These are phyloP conservation scores for Drosophila tripunctata DNA, from an alignment of 2,888 invertebrate species.

Conservation along the genomic window DNA sequence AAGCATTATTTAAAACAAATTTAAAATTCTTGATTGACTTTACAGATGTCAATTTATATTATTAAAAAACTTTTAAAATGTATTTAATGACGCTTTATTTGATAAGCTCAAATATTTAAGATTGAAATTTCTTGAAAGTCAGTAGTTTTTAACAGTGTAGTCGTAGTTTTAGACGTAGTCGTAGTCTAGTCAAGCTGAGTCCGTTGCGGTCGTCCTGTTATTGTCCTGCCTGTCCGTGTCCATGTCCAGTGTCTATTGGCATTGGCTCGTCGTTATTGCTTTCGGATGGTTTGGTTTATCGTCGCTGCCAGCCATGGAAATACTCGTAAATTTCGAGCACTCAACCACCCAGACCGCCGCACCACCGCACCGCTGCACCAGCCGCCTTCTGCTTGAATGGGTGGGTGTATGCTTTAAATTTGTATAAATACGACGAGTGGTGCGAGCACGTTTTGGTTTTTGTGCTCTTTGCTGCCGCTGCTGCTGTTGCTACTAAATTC, in stretches of 20 bases:
- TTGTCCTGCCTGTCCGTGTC: slow-evolving; percentile 18
- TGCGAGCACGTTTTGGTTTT: slow-evolving; percentile 57
- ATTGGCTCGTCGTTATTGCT: slow-evolving; percentile 77
- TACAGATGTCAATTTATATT: too few species aligned
- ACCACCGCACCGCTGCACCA: neutral
- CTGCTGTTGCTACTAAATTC: slow-evolving; percentile 69
- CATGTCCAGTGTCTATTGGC: slow-evolving; percentile 66
- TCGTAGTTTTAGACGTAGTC: neutral
- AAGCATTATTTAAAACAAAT: too few species aligned
- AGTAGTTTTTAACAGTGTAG: neutral
- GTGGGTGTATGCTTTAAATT: slow-evolving; percentile 68
- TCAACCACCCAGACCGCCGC: slow-evolving; percentile 11
- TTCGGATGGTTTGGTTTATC: slow-evolving; percentile 77
- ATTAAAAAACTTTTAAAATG: too few species aligned
- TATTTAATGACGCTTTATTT: too few species aligned
- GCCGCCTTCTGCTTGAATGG: neutral
- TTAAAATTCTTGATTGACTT: too few species aligned
- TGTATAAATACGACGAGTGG: slow-evolving; percentile 67
- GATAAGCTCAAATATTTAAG: too few species aligned
- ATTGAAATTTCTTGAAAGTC: too few species aligned
- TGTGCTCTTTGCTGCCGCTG: slow-evolving; percentile 38
- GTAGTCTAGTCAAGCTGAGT: slow-evolving; percentile 50
- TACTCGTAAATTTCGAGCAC: slow-evolving; percentile 72
- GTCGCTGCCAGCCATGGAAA: slow-evolving; percentile 73
- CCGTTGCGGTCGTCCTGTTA: slow-evolving; percentile 32